These are phyloP conservation scores for Saguinus imperator DNA, from an alignment of 2,113 vertebrate genomes.

Conservation along the genomic window DNA sequence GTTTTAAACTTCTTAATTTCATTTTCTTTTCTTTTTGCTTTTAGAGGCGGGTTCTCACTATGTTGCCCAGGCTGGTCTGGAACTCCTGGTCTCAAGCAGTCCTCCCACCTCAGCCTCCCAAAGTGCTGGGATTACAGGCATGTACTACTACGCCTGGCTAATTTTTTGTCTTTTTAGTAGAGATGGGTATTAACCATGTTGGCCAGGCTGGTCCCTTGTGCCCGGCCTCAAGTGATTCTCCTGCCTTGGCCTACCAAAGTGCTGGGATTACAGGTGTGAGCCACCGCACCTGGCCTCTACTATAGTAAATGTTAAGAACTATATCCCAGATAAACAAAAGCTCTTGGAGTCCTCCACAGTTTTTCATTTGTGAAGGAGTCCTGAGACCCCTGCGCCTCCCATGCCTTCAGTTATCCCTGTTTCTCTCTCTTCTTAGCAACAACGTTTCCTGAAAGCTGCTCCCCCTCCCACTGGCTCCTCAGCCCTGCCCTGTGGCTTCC, in stretches of 20 bases:
- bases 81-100: no score
- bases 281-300: background rate
- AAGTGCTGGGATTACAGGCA: no score
- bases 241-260: no score
- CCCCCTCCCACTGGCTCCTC: background rate
- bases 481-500: background rate
- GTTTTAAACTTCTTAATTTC: background rate
- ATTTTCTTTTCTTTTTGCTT: background rate
- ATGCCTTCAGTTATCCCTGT: background rate
- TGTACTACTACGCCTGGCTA: no score
- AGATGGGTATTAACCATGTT: no score
- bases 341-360: background rate
- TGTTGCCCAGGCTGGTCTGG: no score
- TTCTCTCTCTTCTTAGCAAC: background rate
- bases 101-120: no score
- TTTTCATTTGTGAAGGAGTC: background rate
- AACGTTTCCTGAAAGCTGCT: background rate
- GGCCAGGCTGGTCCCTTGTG: no score
- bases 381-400: background rate
- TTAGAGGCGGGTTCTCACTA: no score
- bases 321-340: background rate
- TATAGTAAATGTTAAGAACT: background rate
- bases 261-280: no score
- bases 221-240: no score
- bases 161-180: no score